Evolutionary conservation across 2,113 vertebrate species (phyloP).

Genomic region (Stegostoma tigrinum): DNA sequence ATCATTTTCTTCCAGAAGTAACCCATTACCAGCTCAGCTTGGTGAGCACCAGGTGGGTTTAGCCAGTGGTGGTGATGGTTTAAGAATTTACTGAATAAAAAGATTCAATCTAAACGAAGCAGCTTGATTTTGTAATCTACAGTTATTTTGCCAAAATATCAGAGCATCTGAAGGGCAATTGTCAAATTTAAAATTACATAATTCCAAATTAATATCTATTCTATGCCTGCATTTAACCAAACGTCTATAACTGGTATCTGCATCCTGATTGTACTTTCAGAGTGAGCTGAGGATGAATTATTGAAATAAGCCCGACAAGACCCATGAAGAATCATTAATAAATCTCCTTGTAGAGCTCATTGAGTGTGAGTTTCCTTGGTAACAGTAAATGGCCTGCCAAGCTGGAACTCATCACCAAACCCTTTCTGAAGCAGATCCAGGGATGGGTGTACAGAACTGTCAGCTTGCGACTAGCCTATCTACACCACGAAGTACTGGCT

Average conservation of each 20-base stretch:
- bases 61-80: not conserved
- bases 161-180: not conserved
- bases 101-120: not conserved
- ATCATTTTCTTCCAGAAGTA: not conserved
- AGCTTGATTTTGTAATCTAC: not conserved
- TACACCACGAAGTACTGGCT: too few relatives aligned
- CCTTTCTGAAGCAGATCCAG: too few relatives aligned
- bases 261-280: not conserved
- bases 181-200: not conserved
- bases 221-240: not conserved
- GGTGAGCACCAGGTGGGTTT: not conserved
- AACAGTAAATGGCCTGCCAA: too few relatives aligned
- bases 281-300: not conserved
- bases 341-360: too few relatives aligned
- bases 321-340: too few relatives aligned
- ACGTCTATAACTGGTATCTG: not conserved
- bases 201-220: not conserved
- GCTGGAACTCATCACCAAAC: too few relatives aligned
- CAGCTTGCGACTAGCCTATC: too few relatives aligned
- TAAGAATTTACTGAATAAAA: not conserved
- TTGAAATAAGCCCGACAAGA: not conserved
- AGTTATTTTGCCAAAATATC: not conserved
- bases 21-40: not conserved
- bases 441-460: too few relatives aligned
- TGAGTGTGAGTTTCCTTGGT: too few relatives aligned